Percentiles rank a stretch among this genome's conserved stretches.
These are phyloP conservation scores for Bradypus variegatus DNA, from an alignment of 2,797 vertebrate species.

Conservation along the genomic window DNA sequence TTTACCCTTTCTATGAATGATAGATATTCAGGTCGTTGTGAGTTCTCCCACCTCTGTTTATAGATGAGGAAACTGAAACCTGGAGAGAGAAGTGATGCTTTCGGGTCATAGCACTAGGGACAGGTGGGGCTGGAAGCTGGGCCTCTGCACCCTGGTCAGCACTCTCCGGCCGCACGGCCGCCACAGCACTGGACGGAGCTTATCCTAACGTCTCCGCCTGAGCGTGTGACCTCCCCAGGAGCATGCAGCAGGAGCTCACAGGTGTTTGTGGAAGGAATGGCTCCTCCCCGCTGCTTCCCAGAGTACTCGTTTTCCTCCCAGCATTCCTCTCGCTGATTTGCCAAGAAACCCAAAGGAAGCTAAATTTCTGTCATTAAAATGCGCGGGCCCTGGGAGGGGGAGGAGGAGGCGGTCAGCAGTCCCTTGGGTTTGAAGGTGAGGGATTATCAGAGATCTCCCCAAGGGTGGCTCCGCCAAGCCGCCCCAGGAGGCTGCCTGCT, in stretches of 20 bases:
- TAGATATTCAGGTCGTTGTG: not conserved
- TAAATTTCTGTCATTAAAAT: not conserved
- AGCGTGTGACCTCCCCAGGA: not conserved
- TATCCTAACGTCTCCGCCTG: not conserved
- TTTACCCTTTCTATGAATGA: not conserved
- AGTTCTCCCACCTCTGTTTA: not conserved
- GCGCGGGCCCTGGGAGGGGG: not conserved
- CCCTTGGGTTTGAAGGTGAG: not conserved
- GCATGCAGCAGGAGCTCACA: not conserved
- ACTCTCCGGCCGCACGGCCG: not conserved
- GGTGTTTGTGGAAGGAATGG: not conserved
- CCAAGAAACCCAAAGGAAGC: not conserved
- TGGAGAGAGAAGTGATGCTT: not conserved
- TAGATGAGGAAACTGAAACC: not conserved
- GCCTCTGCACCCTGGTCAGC: not conserved
- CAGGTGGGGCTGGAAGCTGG: not conserved
- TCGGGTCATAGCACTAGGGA: no score
- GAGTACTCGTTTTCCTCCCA: not conserved
- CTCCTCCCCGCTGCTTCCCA: not conserved
- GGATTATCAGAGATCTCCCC: not conserved
- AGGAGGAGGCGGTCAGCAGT: fast-evolving
- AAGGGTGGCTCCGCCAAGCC: not conserved
- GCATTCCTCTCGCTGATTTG: not conserved
- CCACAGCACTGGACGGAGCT: not conserved
- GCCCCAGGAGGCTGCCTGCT: no score